phyloP scores from a whole-genome alignment of 2,113 vertebrate species.

The Chlorodrepanis virens region DNA sequence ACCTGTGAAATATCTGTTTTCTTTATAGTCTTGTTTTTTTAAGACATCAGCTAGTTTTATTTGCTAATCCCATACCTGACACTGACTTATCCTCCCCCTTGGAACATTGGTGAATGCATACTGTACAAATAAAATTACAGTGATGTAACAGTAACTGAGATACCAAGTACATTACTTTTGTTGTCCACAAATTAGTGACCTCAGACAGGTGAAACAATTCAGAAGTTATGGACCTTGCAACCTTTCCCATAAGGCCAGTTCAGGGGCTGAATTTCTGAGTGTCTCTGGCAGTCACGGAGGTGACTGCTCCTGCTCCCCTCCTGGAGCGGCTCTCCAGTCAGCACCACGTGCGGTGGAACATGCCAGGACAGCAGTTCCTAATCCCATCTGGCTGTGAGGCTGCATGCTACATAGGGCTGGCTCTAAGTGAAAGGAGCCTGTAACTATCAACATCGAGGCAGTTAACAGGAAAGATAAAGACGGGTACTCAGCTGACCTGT shows the following conservation, averaged over 20 bases:
- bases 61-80: not conserved
- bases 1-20: not conserved
- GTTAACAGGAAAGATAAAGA: not conserved
- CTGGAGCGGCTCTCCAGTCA: not conserved
- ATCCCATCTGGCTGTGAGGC: not conserved
- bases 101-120: not conserved
- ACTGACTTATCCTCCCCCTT: not conserved
- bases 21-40: not conserved
- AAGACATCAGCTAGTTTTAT: not conserved
- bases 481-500: accelerated
- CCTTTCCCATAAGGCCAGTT: not conserved
- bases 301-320: not conserved
- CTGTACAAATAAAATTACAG: not conserved
- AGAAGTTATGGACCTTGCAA: not conserved
- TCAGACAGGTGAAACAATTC: not conserved
- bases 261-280: not conserved
- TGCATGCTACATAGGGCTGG: not conserved
- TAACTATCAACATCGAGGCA: not conserved
- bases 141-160: not conserved
- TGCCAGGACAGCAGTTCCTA: not conserved
- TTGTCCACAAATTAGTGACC: not conserved
- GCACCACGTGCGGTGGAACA: accelerated
- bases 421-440: not conserved
- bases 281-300: accelerated
- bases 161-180: not conserved